These are phyloP conservation scores for Lepisosteus oculatus DNA, from an alignment of 2,113 vertebrate genomes.

Conservation along the genomic window DNA sequence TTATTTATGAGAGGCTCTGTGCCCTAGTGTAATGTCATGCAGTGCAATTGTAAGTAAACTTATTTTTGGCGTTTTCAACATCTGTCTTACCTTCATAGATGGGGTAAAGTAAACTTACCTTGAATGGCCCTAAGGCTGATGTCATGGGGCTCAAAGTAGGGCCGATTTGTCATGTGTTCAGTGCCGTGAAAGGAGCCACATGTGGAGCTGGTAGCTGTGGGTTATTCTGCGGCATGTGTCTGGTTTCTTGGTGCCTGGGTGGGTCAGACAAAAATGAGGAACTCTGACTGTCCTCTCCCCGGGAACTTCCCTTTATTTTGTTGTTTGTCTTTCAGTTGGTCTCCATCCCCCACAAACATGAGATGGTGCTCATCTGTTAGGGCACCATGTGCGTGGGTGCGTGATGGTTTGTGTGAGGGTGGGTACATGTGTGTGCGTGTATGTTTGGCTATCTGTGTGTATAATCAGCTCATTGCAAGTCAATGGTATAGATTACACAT, in stretches of 20 bases:
- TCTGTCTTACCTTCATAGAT: too few relatives aligned
- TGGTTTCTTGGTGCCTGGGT: constrained; percentile 36
- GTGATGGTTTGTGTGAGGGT: neutral
- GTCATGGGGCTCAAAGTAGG: too few relatives aligned
- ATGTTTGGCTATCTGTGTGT: constrained; percentile 33
- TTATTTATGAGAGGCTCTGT: too few relatives aligned
- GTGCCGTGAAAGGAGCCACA: too few relatives aligned
- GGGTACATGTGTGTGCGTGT: constrained; percentile 7
- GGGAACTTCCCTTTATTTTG: neutral
- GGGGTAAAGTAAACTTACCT: too few relatives aligned
- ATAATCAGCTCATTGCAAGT: constrained; percentile 30
- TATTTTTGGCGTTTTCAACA: too few relatives aligned
- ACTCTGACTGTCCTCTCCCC: constrained; percentile 2
- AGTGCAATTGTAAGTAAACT: too few relatives aligned
- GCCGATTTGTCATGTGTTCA: too few relatives aligned
- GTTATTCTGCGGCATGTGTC: constrained; percentile 23
- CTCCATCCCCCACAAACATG: neutral
- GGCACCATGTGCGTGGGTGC: neutral
- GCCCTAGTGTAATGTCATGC: too few relatives aligned
- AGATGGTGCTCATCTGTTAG: neutral
- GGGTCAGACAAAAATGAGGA: constrained; percentile 26
- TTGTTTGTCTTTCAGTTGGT: too few relatives aligned
- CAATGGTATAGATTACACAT: constrained; percentile 49
- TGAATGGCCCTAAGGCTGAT: too few relatives aligned
- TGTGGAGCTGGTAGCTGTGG: too few relatives aligned